phyloP scores from a whole-genome alignment of 2,888 invertebrate species.

The Eurytoma adleriae region DNA sequence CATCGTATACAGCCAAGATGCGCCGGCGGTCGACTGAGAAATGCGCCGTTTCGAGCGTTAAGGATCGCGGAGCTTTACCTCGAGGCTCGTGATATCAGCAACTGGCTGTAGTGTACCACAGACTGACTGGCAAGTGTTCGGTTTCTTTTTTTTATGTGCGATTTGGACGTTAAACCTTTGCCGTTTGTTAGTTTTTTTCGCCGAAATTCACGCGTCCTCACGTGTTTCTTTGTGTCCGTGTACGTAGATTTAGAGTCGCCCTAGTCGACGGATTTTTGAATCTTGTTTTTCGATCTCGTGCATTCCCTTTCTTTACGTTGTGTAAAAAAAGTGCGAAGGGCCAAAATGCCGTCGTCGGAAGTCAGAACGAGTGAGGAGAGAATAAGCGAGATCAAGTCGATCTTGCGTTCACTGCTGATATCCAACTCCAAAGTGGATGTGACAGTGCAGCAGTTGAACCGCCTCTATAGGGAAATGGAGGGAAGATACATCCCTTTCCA shows the following conservation, averaged over 20 bases:
- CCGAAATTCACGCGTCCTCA: neutral
- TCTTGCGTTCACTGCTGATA: constrained; percentile 61
- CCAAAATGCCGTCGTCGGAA: constrained; percentile 1
- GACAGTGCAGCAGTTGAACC: constrained; percentile 53
- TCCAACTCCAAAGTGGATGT: constrained; percentile 51
- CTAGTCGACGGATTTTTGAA: neutral
- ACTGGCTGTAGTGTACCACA: too few species aligned
- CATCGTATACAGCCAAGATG: too few species aligned
- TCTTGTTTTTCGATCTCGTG: neutral
- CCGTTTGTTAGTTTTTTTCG: too few species aligned
- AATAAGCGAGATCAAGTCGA: constrained; percentile 51
- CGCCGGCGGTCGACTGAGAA: too few species aligned
- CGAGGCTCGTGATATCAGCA: too few species aligned
- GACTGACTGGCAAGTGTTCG: too few species aligned
- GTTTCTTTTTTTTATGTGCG: too few species aligned
- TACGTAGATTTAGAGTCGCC: neutral
- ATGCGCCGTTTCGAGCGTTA: too few species aligned
- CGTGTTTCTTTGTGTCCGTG: constrained; percentile 6
- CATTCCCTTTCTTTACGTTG: neutral
- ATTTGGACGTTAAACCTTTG: too few species aligned
- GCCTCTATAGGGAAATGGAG: constrained; percentile 60
- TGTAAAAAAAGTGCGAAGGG: neutral
- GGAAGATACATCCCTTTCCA: constrained; percentile 64
- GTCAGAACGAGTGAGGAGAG: neutral
- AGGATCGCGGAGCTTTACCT: too few species aligned